These are phyloP conservation scores for Charanyca ferruginea DNA, from an alignment of 2,888 invertebrate genomes.

Conservation along the genomic window DNA sequence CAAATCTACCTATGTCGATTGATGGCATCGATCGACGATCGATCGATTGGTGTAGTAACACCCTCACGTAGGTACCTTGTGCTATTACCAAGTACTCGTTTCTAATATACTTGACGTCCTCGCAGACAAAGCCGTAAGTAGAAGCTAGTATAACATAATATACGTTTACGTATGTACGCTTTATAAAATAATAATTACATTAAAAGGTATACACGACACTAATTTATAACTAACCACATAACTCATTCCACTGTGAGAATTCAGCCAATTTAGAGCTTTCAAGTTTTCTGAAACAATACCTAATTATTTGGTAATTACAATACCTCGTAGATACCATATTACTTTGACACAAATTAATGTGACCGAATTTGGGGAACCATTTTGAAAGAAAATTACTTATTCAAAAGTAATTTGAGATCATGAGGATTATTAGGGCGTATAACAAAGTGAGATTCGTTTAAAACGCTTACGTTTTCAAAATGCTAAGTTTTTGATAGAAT, in stretches of 20 bases:
- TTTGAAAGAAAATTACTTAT: conserved; percentile 47
- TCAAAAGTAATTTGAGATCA: conserved; percentile 50
- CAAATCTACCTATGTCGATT: no score
- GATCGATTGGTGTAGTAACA: no score
- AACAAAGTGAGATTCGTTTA: conserved; percentile 13
- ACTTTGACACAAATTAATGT: conserved; percentile 32
- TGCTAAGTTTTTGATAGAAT: background rate
- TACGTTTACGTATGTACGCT: no score
- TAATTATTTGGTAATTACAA: conserved; percentile 39
- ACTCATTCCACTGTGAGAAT: conserved; percentile 31
- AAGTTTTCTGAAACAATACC: conserved; percentile 27
- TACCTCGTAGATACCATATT: conserved; percentile 32
- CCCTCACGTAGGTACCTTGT: no score
- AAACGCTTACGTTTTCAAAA: conserved; percentile 20
- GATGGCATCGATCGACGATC: no score
- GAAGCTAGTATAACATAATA: no score
- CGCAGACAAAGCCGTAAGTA: no score
- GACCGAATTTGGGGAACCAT: conserved; percentile 26
- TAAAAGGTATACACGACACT: conserved; percentile 20
- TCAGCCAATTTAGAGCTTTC: conserved; percentile 22
- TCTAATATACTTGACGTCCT: no score
- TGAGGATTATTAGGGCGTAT: conserved; percentile 45
- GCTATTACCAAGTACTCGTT: no score
- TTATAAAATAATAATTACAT: no score
- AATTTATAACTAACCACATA: conserved; percentile 35